These are phyloP conservation scores for Calliopum simillimum DNA, from an alignment of 2,888 invertebrate species.

Conservation along the genomic window DNA sequence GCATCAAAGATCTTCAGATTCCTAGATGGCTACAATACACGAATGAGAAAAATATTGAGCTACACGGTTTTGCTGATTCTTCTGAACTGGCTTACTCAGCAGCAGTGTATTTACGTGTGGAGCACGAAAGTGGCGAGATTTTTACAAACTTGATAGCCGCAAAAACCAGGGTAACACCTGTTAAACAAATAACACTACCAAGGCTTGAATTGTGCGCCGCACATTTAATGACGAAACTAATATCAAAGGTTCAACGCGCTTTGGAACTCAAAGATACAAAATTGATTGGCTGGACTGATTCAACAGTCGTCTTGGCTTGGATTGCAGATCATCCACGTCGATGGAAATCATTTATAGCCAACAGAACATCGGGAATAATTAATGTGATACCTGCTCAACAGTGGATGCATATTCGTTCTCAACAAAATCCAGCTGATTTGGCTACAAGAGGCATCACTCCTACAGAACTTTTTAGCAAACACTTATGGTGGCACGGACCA, in stretches of 20 bases:
- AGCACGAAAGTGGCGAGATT: constrained; percentile 4
- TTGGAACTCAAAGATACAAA: neutral
- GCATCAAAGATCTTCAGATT: constrained; percentile 14
- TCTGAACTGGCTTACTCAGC: constrained; percentile 39
- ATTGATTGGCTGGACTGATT: constrained; percentile 35
- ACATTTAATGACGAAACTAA: constrained; percentile 33
- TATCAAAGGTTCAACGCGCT: constrained; percentile 14
- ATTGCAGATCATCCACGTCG: constrained; percentile 35
- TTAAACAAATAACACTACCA: constrained; percentile 37
- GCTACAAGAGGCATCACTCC: constrained; percentile 38
- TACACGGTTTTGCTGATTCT: constrained; percentile 40
- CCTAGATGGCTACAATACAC: constrained; percentile 23
- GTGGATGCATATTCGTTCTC: constrained; percentile 34
- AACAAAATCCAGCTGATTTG: constrained; percentile 39
- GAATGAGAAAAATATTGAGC: constrained; percentile 21
- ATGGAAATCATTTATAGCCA: constrained; percentile 41
- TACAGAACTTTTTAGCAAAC: constrained; percentile 12
- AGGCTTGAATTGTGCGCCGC: constrained; percentile 40
- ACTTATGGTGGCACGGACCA: constrained; percentile 17
- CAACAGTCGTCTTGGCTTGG: constrained; percentile 35
- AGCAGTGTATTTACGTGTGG: constrained; percentile 22
- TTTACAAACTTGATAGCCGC: constrained; percentile 24
- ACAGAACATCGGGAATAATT: constrained; percentile 34
- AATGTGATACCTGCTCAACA: constrained; percentile 21
- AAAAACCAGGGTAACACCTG: constrained; percentile 36